A percentile compares a stretch with the other conserved stretches of the same genome.
Conservation (phyloP, 92 coral and sea anemone genomes). For the Paragorgia papillata region DNA sequence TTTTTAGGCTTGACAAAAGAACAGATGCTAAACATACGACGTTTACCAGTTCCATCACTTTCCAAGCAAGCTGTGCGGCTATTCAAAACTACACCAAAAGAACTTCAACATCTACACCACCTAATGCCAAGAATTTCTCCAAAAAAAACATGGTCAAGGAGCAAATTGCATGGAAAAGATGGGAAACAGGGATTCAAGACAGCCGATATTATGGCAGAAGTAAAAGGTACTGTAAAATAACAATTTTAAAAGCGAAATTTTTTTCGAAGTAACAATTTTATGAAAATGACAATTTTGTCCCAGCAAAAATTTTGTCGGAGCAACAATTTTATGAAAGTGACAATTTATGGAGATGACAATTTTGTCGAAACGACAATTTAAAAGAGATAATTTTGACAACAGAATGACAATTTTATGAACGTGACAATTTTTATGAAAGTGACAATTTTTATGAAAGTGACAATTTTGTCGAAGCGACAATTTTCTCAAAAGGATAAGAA, state of each 20-base stretch:
- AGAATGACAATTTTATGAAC: too few relatives aligned
- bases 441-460: too few relatives aligned
- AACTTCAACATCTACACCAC: not conserved
- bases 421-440: too few relatives aligned
- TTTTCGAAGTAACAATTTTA: too few relatives aligned
- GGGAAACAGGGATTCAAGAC: not conserved
- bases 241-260: not conserved
- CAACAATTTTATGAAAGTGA: too few relatives aligned
- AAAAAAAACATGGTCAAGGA: not conserved
- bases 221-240: not conserved
- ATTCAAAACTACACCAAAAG: not conserved
- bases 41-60: not conserved
- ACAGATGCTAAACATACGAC: constrained; percentile 10
- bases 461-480: too few relatives aligned
- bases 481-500: too few relatives aligned
- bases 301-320: too few relatives aligned
- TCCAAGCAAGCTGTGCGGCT: not conserved
- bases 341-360: too few relatives aligned
- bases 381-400: too few relatives aligned
- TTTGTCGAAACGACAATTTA: too few relatives aligned
- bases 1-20: not conserved
- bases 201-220: not conserved
- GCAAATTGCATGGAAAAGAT: not conserved
- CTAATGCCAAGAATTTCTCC: not conserved
- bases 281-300: too few relatives aligned